phyloP scores from a whole-genome alignment of 2,888 invertebrate species.

The Erebia aethiops region DNA sequence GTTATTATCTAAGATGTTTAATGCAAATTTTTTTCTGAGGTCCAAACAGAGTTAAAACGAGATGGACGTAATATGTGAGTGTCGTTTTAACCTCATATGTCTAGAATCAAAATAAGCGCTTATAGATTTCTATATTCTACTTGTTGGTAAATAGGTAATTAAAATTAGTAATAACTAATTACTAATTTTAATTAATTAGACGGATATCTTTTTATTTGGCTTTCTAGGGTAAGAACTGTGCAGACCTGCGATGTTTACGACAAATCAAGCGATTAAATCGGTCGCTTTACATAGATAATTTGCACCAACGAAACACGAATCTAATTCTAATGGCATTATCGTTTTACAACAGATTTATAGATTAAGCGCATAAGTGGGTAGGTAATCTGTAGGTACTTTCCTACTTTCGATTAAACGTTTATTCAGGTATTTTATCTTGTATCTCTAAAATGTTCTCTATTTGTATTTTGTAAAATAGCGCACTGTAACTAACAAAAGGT shows the following conservation, averaged over 20 bases:
- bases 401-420: slow-evolving; percentile 14
- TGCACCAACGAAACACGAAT: neutral
- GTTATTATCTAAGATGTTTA: no score
- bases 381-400: neutral
- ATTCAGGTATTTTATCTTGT: slow-evolving; percentile 20
- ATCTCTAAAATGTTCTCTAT: slow-evolving; percentile 23
- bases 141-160: no score
- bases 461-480: slow-evolving; percentile 27
- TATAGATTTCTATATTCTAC: no score
- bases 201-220: no score
- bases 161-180: no score
- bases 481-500: slow-evolving; percentile 26
- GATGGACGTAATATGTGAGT: no score
- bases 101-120: no score
- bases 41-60: no score
- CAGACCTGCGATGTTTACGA: neutral
- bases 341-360: slow-evolving; percentile 19
- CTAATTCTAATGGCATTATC: slow-evolving; percentile 1
- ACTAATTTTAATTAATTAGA: no score
- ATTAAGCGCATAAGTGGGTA: neutral
- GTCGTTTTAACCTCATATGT: no score
- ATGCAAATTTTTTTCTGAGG: no score
- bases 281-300: neutral
- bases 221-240: neutral
- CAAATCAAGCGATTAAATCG: neutral